Conservation (phyloP, 2,113 vertebrate species). For the Promerops cafer region DNA sequence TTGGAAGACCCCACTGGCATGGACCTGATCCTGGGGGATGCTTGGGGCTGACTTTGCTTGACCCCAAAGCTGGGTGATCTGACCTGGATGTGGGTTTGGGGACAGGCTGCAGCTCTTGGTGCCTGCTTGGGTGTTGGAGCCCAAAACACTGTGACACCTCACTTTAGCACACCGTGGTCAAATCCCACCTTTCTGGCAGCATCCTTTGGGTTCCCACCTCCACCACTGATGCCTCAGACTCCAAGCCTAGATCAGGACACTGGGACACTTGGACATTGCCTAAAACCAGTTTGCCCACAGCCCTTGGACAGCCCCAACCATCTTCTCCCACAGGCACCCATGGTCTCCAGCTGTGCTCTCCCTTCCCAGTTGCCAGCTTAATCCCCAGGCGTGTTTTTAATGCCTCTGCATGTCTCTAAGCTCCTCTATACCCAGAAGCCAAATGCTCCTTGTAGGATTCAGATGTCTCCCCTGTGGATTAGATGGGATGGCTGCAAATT, state of each 20-base stretch:
- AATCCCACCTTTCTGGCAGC: not conserved
- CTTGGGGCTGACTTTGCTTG: not conserved
- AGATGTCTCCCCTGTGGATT: not conserved
- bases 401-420: conserved; percentile 29
- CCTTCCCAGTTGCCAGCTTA: conserved; percentile 11
- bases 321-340: not conserved
- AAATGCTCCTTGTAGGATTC: conserved; percentile 26
- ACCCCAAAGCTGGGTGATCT: accelerated
- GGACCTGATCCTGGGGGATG: not conserved
- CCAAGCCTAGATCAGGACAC: not conserved
- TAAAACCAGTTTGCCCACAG: not conserved
- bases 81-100: not conserved
- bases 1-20: conserved; percentile 8
- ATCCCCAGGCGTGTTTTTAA: conserved; percentile 40
- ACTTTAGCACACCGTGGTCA: accelerated
- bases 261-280: not conserved
- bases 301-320: not conserved
- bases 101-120: accelerated
- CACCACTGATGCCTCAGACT: not conserved
- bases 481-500: conserved; percentile 21
- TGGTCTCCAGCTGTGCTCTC: conserved; percentile 26
- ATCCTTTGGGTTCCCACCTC: accelerated
- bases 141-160: accelerated
- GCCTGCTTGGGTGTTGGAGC: not conserved
- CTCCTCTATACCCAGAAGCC: not conserved